Base-by-base conservation (phyloP, 2,888 invertebrate genomes). In the Rambutsinella grinnellia region DNA sequence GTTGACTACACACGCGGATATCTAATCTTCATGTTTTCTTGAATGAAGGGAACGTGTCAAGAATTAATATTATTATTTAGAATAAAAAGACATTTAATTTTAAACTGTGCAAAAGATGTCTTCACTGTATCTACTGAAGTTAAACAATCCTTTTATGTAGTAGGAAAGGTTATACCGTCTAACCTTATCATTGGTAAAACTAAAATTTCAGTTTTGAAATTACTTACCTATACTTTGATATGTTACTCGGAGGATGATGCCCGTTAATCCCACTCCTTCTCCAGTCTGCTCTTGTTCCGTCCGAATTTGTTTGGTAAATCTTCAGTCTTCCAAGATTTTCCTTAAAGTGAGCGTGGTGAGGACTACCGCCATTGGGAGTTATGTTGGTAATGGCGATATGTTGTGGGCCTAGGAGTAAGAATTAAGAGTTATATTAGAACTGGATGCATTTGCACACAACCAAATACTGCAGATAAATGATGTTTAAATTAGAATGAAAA, bases 251-350 rank as follows among this genome's bases (percentile, higher is more conserved):
- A 23, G 49, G 58, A 54, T 77, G 78, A 62, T 81, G 81, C 54
- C 79, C 79, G 58, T 79, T 79, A 17, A 70, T 26, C 23, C 76
- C 80, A 19, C 71, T 56, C 66, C 80, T 61, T 69, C 80, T 56
- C 80, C 80, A 80, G 56, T 80, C 78, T 26, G 53, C 69, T n/a
- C 80, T 51, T 17, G 71, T 17, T 10, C 81, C 81, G 67, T 82
- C 83, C 13, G 83, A 82, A 56, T 81, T 79, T 8, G 83, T 81
- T 21, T 81, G 81, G 54, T 81, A 82, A 23, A 82, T 71, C 65
- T 82, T 63, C 61, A 83, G 78, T 70, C 82, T 76, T 70, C 82
- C 81, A 63, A 74, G 60, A 57, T 78, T 77, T 51, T 81, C 81
- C 67, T 81, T 82, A 75, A 80, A 78, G 27, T 80, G 79, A 51